Evolutionary conservation across 2,113 vertebrate genomes (phyloP), one percentile per base, ranked within the genome.

Genomic region (Nasalis larvatus): DNA sequence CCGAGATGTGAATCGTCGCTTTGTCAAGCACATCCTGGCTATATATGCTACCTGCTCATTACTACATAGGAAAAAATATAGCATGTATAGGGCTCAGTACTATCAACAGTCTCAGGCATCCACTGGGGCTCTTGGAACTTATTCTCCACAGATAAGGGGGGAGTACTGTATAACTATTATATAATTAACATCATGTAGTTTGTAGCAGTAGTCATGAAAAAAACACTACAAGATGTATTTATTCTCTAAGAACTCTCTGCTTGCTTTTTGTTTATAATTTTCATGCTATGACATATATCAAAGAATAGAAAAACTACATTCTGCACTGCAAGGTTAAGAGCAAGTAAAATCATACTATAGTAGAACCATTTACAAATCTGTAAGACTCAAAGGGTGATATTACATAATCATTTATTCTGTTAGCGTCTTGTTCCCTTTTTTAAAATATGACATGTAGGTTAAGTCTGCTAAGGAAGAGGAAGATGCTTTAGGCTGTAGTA

Each of bases 191-290:
- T 80, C 6, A 73, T 66, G 14, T 54, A 89, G 47, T 45, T 90
- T 86, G 37, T 69, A 83, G 56, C 21, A 92, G 30, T 60, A 74
- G n/a, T 58, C 47, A 32, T 81, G 21, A 94, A 49, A 89, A 77
- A 86, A 83, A 83, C 12, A 76, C 21, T 77, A 58, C 14, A 93
- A 86, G 93, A 71, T 69, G 82, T 68, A 82, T 23, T 54, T 16
- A 73, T 87, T 91, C 42, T 58, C 58, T 76, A 95, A 84, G 4
- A 93, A 86, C 85, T 87, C 42, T 91, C 18, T 69, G 63, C 66
- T 77, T 82, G 35, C 37, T 94, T 85, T 73, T 92, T 66, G 30
- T 30, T 95, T 89, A 58, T 77, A 94, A 71, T 52, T 91, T 96
- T 63, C 47, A 85, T 25, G 16, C 84, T 89, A 66, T 54, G 21